Percentiles rank a stretch among this genome's conserved stretches.
Conservation (phyloP, 2,888 invertebrate species). For the Cataglyphis altisquamis region DNA sequence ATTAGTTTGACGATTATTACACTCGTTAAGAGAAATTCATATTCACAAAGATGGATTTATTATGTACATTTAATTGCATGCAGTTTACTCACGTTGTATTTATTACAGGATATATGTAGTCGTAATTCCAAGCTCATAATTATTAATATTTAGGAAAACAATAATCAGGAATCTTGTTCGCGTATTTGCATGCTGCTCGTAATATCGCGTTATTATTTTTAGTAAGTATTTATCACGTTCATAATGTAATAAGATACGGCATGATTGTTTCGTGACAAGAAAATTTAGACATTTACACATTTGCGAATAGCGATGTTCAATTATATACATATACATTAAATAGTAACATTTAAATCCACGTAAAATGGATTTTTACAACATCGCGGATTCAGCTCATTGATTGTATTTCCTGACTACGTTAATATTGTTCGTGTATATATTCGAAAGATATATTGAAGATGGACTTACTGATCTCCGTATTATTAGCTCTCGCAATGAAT, state of each 20-base stretch:
- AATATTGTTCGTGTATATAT: constrained; percentile 8
- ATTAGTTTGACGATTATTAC: neutral
- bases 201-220: constrained; percentile 13
- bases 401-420: constrained; percentile 26
- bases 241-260: neutral
- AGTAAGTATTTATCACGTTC: neutral
- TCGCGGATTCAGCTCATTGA: neutral
- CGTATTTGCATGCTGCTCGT: constrained; percentile 16
- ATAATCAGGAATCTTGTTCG: constrained; percentile 5
- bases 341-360: neutral
- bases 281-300: neutral
- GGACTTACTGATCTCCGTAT: constrained; percentile 4
- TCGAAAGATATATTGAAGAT: neutral
- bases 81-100: neutral
- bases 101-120: neutral
- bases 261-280: neutral
- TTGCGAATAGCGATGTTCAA: constrained; percentile 14
- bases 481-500: constrained; percentile 8
- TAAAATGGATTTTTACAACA: neutral
- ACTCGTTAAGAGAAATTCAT: constrained; percentile 1
- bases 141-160: constrained; percentile 32
- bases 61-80: constrained; percentile 27
- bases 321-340: constrained; percentile 8
- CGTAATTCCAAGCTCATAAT: constrained; percentile 12
- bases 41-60: neutral